Base-by-base conservation (phyloP, 1,140 invertebrate genomes). In the Sminthurides bifidus region DNA sequence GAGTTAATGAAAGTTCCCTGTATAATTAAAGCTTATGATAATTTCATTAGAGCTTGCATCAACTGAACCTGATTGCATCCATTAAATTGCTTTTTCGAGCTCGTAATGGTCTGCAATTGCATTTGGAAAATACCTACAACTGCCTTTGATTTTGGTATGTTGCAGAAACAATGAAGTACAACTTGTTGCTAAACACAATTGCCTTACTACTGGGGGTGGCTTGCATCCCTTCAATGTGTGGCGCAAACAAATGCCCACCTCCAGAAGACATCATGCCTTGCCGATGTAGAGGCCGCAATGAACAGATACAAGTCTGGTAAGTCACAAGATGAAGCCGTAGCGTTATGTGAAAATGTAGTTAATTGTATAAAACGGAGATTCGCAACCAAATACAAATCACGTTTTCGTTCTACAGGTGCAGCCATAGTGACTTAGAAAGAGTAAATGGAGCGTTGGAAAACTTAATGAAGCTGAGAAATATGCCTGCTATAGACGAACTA, bases 401-500 rank as follows among this genome's bases (percentile, higher is more conserved):
- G 33, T 37, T 37, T 37, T 37, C 17, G 10, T 17, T 8, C 72
- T 72, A 48, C 65, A 89, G 86, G 86, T 90, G 86, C 68, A 87
- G 85, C 35, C 85, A 88, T 70, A 87, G 84, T 72, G 85, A 88
- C 63, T 72, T 88, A 49, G 81, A 82, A 63, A 83, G 83, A 8
- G 68, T 89, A 10, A 80, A 83, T 59, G 75, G 79, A 12, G 76
- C 86, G 24, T 81, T 81, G 49, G 76, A 81, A 41, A 76, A 79
- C 49, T 71, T 85, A 21, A 77, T 75, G 46, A 77, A 76, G 37
- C 79, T 64, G 19, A 56, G 83, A 10, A 81, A 41, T 50, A 53
- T 64, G 41, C 63, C 63, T 27, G 62, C 63, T 21, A 65, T 90
- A 53, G 87, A 88, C 67, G 87, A 90, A 66, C 66, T 90, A 38